A percentile compares a stretch with the other conserved stretches of the same genome.
These are phyloP conservation scores for Procambarus clarkii DNA, from an alignment of 1,140 invertebrate species.

Conservation along the genomic window DNA sequence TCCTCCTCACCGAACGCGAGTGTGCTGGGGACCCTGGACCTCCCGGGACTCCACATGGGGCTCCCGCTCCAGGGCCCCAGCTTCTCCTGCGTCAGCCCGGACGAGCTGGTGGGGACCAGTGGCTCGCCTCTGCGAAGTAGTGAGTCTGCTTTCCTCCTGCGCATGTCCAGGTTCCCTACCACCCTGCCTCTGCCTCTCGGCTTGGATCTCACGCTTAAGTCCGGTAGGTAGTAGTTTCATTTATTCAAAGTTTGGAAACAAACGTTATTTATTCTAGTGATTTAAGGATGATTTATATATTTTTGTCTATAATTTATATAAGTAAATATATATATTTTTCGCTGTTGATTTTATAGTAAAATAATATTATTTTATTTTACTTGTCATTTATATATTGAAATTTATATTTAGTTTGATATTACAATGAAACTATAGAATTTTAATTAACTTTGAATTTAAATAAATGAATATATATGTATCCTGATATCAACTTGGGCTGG, in stretches of 20 bases:
- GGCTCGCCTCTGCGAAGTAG: slow-evolving; percentile 38
- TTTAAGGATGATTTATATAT: too few relatives aligned
- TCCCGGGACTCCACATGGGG: slow-evolving; percentile 37
- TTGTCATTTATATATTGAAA: too few relatives aligned
- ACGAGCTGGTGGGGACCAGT: slow-evolving; percentile 19
- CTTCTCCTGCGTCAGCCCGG: slow-evolving; percentile 40
- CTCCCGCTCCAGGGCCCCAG: slow-evolving; percentile 18
- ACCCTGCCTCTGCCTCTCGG: slow-evolving; percentile 31
- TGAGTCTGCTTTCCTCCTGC: slow-evolving; percentile 44
- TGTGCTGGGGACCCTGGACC: slow-evolving; percentile 13
- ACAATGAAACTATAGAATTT: too few relatives aligned
- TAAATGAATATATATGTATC: too few relatives aligned
- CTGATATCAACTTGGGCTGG: too few relatives aligned
- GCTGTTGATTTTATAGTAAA: too few relatives aligned
- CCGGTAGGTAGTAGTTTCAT: slow-evolving; percentile 22
- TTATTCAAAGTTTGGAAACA: background rate
- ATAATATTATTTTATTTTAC: too few relatives aligned
- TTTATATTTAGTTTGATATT: too few relatives aligned
- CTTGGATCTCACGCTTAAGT: slow-evolving; percentile 46
- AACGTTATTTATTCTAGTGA: background rate
- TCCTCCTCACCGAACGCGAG: background rate
- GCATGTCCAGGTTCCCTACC: slow-evolving; percentile 36
- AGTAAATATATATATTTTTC: background rate
- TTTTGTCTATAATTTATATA: background rate
- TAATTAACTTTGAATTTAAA: too few relatives aligned